Conservation (phyloP, 2,888 invertebrate genomes). For the Panopea generosa region DNA sequence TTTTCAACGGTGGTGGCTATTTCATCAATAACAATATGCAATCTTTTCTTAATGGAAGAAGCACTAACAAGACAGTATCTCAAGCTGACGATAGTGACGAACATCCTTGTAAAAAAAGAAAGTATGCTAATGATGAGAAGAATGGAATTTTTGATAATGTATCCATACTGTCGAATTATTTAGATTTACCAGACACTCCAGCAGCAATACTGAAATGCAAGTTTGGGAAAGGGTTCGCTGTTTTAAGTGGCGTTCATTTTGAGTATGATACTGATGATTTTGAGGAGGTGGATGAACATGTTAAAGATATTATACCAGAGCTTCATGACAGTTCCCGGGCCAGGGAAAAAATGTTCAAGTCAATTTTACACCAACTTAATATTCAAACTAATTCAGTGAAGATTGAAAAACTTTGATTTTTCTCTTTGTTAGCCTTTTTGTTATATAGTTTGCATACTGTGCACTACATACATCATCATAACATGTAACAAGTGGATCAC, state of each 20-base stretch:
- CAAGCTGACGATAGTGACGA: neutral
- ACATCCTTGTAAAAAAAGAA: slow-evolving; percentile 30
- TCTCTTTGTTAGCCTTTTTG: neutral
- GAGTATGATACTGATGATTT: slow-evolving; percentile 71
- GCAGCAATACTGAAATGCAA: slow-evolving; percentile 74
- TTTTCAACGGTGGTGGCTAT: too few relatives aligned
- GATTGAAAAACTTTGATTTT: neutral
- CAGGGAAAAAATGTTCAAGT: slow-evolving; percentile 40
- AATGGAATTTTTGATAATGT: slow-evolving; percentile 9
- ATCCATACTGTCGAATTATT: slow-evolving; percentile 41
- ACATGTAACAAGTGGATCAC: too few relatives aligned
- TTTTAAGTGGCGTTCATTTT: slow-evolving; percentile 77
- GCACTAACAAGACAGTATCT: neutral
- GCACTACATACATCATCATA: too few relatives aligned
- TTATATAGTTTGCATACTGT: too few relatives aligned
- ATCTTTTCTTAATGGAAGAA: too few relatives aligned
- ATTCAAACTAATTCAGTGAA: slow-evolving; percentile 6
- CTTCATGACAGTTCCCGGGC: slow-evolving; percentile 39
- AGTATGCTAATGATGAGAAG: slow-evolving; percentile 74
- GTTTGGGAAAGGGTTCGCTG: slow-evolving; percentile 72
- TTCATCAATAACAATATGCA: too few relatives aligned
- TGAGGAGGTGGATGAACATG: slow-evolving; percentile 52
- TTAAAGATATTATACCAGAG: slow-evolving; percentile 55
- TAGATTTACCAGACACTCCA: slow-evolving; percentile 56
- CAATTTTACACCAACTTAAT: slow-evolving; percentile 36